Evolutionary conservation across 2,113 vertebrate genomes (phyloP).

Genomic region (Plectropomus leopardus): DNA sequence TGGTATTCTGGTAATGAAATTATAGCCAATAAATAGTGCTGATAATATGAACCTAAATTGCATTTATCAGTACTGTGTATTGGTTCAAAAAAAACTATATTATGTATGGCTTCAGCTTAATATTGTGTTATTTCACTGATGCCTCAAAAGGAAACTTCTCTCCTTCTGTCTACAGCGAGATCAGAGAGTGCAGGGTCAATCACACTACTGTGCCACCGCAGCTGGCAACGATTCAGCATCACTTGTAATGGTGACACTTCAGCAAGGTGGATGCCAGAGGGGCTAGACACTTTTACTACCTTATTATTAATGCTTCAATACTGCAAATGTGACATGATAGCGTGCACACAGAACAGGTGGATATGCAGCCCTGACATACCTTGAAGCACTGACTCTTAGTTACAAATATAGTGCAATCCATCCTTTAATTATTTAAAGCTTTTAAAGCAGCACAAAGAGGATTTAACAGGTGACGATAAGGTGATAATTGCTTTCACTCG

Average conservation of each 20-base stretch:
- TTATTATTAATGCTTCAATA: background rate
- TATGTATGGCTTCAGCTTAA: background rate
- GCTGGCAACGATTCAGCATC: conserved; percentile 18
- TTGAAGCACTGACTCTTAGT: background rate
- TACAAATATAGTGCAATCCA: background rate
- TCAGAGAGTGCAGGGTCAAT: conserved; percentile 15
- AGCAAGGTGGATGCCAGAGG: conserved; percentile 9
- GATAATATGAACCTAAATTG: no score
- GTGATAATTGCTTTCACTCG: background rate
- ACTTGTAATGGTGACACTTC: conserved; percentile 9
- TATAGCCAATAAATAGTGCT: no score
- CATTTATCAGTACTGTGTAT: no score
- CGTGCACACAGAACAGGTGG: background rate
- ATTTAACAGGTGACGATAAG: background rate
- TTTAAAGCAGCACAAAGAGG: background rate
- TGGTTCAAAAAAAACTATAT: no score
- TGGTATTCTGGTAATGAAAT: no score
- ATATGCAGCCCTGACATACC: background rate
- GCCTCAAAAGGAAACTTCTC: background rate
- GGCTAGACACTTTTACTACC: background rate
- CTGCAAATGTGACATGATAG: no score
- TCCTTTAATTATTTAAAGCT: background rate
- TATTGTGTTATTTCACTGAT: background rate
- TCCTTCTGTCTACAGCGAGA: background rate
- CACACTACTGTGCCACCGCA: conserved; percentile 11